Percentiles rank a stretch among this genome's conserved stretches.
phyloP scores from a whole-genome alignment of 2,888 invertebrate genomes.

The Ophioninae sp. region DNA sequence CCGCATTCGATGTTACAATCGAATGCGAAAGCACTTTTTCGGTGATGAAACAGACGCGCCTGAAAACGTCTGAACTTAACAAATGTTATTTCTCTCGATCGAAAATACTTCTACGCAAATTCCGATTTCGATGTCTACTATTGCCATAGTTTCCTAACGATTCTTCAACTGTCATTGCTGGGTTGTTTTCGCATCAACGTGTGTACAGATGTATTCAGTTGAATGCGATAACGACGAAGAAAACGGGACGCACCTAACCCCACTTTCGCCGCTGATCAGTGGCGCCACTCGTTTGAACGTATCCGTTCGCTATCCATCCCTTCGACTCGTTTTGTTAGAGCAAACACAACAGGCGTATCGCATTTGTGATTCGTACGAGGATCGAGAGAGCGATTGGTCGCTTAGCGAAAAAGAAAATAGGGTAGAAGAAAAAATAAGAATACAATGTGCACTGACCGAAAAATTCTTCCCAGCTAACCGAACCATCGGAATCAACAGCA shows the following conservation, averaged over 20 bases:
- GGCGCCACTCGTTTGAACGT: constrained; percentile 20
- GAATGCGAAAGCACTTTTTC: neutral
- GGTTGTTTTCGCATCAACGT: neutral
- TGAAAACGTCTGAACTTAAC: neutral
- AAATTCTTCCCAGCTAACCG: constrained; percentile 89
- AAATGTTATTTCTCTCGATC: neutral
- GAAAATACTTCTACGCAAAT: neutral
- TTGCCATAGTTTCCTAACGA: neutral
- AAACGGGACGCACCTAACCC: constrained; percentile 5
- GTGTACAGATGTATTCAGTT: neutral
- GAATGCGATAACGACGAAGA: neutral
- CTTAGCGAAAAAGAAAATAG: neutral
- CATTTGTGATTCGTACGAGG: neutral
- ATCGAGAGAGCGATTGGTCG: neutral
- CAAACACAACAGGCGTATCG: neutral
- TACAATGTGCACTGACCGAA: constrained; percentile 83
- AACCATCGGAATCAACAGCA: constrained; percentile 86
- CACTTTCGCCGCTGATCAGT: constrained; percentile 18
- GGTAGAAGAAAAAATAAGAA: neutral
- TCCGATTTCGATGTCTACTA: neutral
- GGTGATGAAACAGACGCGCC: neutral
- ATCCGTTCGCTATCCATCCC: constrained; percentile 4
- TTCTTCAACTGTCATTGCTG: neutral
- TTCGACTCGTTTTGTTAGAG: neutral
- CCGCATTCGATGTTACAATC: neutral